Evolutionary conservation across 2,888 invertebrate genomes (phyloP).

Genomic region (Charanyca ferruginea): DNA sequence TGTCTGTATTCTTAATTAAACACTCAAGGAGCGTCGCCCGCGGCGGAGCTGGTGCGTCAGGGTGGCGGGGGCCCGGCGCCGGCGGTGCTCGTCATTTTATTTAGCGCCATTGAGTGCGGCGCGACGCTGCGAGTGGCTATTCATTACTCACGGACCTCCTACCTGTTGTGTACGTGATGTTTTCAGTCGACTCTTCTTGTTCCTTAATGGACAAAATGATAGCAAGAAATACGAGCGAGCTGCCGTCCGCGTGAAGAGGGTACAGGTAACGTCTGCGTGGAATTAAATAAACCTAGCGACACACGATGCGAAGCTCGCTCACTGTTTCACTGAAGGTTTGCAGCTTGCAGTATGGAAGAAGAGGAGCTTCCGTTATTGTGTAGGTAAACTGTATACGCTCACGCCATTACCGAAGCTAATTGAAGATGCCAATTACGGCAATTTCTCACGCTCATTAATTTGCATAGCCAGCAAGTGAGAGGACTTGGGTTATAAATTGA

Average conservation of each 20-base stretch:
- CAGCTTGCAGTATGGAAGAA: neutral
- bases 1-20: slow-evolving; percentile 55
- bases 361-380: neutral
- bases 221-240: slow-evolving; percentile 7
- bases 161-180: slow-evolving; percentile 34
- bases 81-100: slow-evolving; percentile 36
- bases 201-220: slow-evolving; percentile 39
- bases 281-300: neutral
- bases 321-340: too few relatives aligned
- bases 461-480: too few relatives aligned
- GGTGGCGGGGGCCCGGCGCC: neutral
- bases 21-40: neutral
- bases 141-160: slow-evolving; percentile 14
- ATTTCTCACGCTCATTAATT: too few relatives aligned
- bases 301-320: too few relatives aligned
- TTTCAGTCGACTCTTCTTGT: slow-evolving; percentile 13
- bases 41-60: neutral
- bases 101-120: slow-evolving; percentile 17
- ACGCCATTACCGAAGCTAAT: too few relatives aligned
- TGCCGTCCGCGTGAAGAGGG: neutral
- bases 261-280: neutral
- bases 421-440: too few relatives aligned
- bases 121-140: slow-evolving; percentile 16
- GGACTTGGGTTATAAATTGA: too few relatives aligned
- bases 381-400: too few relatives aligned